A percentile compares a stretch with the other conserved stretches of the same genome.
These are phyloP conservation scores for Caenorhabditis angaria DNA, from an alignment of 2,888 invertebrate species.

Conservation along the genomic window DNA sequence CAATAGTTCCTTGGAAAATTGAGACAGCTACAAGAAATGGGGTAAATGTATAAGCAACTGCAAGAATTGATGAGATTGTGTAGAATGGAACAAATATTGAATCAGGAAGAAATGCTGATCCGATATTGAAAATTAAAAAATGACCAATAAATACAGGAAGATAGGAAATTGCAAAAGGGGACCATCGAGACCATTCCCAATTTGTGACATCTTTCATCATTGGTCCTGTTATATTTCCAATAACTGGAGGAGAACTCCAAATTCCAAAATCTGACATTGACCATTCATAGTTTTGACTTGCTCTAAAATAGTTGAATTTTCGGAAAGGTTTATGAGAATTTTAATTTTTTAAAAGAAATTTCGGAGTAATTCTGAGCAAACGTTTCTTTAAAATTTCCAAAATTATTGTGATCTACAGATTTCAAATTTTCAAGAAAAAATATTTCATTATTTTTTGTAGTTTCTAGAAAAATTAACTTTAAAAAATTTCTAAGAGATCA, in stretches of 20 bases:
- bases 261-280: conserved; percentile 48
- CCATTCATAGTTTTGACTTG: conserved; percentile 45
- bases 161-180: conserved; percentile 58
- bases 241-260: conserved; percentile 40
- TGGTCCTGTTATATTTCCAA: conserved; percentile 37
- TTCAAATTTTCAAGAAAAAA: too few species aligned
- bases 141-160: conserved; percentile 63
- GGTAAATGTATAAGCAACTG: conserved; percentile 56
- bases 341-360: too few species aligned
- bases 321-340: too few species aligned
- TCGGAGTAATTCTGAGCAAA: too few species aligned
- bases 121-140: conserved; percentile 66
- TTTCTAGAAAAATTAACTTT: too few species aligned
- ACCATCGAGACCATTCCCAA: conserved; percentile 72
- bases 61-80: conserved; percentile 54
- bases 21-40: conserved; percentile 58
- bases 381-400: too few species aligned
- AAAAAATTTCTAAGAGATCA: too few species aligned
- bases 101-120: conserved; percentile 50
- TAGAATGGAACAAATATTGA: conserved; percentile 50
- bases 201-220: conserved; percentile 71
- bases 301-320: conserved; percentile 28
- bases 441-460: too few species aligned
- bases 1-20: conserved; percentile 58
- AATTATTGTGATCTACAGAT: too few species aligned